Conservation (phyloP, 2,888 invertebrate species). For the Pycnomerus fuliginosus region DNA sequence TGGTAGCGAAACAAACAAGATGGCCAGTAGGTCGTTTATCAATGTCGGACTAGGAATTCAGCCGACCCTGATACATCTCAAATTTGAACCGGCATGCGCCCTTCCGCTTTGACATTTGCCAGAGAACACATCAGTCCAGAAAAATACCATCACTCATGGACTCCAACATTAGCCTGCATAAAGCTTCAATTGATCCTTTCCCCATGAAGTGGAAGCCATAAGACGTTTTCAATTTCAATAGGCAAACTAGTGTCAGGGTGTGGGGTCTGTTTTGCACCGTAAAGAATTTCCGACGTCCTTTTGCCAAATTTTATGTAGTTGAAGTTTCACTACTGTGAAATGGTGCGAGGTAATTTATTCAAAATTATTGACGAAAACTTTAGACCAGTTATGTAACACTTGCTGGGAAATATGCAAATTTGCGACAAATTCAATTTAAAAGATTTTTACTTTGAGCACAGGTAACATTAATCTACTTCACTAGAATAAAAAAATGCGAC, state of each 20-base stretch:
- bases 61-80: slow-evolving; percentile 32
- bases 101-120: slow-evolving; percentile 31
- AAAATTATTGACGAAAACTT: slow-evolving; percentile 19
- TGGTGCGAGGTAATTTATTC: slow-evolving; percentile 15
- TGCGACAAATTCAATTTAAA: slow-evolving; percentile 34
- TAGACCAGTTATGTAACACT: slow-evolving; percentile 6
- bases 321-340: slow-evolving; percentile 11
- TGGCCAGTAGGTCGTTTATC: slow-evolving; percentile 35
- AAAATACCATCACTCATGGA: slow-evolving; percentile 27
- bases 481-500: slow-evolving; percentile 12
- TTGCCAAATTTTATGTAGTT: slow-evolving; percentile 10
- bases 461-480: slow-evolving; percentile 19
- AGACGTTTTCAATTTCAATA: too few species aligned
- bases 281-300: slow-evolving; percentile 9
- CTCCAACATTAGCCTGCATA: slow-evolving; percentile 8
- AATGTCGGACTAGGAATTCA: slow-evolving; percentile 33
- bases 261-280: too few species aligned
- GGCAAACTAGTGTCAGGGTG: too few species aligned
- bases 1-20: slow-evolving; percentile 36
- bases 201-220: too few species aligned
- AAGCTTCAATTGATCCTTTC: neutral
- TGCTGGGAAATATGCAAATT: slow-evolving; percentile 18
- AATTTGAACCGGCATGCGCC: slow-evolving; percentile 29
- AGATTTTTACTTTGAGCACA: slow-evolving; percentile 18
- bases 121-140: slow-evolving; percentile 22